Base-by-base conservation (phyloP, 2,113 vertebrate species). In the Harpagus bidentatus region DNA sequence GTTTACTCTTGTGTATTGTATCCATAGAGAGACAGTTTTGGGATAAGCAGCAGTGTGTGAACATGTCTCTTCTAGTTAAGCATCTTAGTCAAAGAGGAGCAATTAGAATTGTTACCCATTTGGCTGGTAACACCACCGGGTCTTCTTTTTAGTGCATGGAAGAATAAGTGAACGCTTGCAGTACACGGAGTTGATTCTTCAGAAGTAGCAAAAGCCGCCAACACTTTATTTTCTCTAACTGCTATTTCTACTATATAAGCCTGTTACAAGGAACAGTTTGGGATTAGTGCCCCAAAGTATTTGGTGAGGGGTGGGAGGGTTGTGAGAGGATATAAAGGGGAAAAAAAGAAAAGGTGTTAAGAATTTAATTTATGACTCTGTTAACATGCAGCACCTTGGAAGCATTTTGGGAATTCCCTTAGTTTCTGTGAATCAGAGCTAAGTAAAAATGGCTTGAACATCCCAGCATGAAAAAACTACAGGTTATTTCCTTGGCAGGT, bases 401-500 rank as follows among this genome's bases (percentile, higher is more conserved):
- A 90, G 74, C n/a, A 31, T 86, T 92, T 82, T 55, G 61, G 58
- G 47, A 92, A 61, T 94, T 91, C 58, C 52, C 26, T 76, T 76
- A 22, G 10, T 88, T 89, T 87, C 48, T 82, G 25, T 93, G 50
- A 81, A 61, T 53, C 40, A 62, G 13, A 95, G 32, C 25, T 72
- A 88, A 92, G 38, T 82, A 36, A 83, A 91, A 90, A 83, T 65
- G 18, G 63, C 65, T 71, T 84, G 74, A 94, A 84, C 21, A 77
- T 67, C 55, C 34, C 72, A 88, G 47, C 16, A 28, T 65, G 40
- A 73, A 84, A 43, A 34, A 88, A 52, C 28, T 82, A 16, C 32
- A 82, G 82, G 73, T 96, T 36, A 84, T 92, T 93, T 94, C 53
- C 65, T 92, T 55, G 36, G 53, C 63, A 95, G 74, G 34, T 89